phyloP scores from a whole-genome alignment of 2,888 invertebrate genomes.

The Entomobrya proxima region DNA sequence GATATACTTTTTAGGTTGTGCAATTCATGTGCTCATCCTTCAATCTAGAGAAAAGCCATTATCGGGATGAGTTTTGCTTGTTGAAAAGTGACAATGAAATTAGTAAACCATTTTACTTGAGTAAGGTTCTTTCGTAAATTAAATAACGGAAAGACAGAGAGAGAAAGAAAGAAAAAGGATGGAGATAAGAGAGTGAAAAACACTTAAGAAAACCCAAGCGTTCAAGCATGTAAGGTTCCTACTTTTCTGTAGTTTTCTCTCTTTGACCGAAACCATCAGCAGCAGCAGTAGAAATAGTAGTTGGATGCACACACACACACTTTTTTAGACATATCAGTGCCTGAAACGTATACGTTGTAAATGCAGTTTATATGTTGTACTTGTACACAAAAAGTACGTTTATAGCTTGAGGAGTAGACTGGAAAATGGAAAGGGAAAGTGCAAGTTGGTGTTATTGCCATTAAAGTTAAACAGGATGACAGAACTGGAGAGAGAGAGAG shows the following conservation, averaged over 20 bases:
- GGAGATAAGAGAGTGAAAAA: conserved; percentile 42
- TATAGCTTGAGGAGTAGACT: conserved; percentile 47
- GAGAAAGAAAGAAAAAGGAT: conserved; percentile 5
- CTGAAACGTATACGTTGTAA: conserved; percentile 21
- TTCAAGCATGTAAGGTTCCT: conserved; percentile 33
- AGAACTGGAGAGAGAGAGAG: conserved; percentile 29
- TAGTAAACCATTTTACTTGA: conserved; percentile 46
- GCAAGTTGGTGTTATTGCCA: conserved; percentile 67
- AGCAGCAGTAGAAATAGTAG: no score
- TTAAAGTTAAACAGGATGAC: conserved; percentile 65
- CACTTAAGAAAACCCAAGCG: conserved; percentile 41
- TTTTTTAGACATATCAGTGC: neutral
- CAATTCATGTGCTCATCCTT: neutral
- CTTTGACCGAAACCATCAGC: no score
- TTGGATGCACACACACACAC: neutral
- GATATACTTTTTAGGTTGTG: neutral
- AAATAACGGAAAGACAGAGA: conserved; percentile 43
- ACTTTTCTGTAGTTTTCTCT: neutral
- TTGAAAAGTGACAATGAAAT: conserved; percentile 50
- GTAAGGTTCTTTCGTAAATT: conserved; percentile 43
- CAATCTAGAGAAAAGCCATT: conserved; percentile 21
- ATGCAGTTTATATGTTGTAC: conserved; percentile 48
- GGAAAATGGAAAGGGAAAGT: conserved; percentile 65
- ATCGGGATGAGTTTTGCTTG: conserved; percentile 47
- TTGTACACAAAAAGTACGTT: conserved; percentile 42